Percentiles rank a stretch among this genome's conserved stretches.
These are phyloP conservation scores for Allygus modestus DNA, from an alignment of 2,888 invertebrate genomes.

Conservation along the genomic window DNA sequence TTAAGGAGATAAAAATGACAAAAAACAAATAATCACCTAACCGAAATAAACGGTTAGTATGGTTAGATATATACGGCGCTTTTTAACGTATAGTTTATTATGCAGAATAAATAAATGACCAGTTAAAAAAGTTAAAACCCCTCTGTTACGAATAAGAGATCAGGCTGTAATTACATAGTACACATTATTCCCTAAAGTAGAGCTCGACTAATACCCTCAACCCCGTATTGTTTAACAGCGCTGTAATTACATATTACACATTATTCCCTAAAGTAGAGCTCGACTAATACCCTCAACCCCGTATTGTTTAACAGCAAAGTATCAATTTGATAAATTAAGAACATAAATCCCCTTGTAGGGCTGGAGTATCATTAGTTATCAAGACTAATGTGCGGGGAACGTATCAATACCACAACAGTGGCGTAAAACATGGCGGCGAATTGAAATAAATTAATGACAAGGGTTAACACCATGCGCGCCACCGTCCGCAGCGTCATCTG, in stretches of 20 bases:
- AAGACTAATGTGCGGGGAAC: conserved; percentile 15
- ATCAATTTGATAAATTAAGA: conserved; percentile 43
- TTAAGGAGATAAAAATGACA: no score
- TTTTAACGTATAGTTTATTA: no score
- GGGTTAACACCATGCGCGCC: conserved; percentile 18
- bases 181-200: no score
- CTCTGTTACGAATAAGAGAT: no score
- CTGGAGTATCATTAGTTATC: conserved; percentile 27
- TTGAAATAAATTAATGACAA: conserved; percentile 47
- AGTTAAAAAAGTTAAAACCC: no score
- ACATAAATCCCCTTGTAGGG: conserved; percentile 10
- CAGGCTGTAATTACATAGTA: no score
- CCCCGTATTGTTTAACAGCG: neutral
- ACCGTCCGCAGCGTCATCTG: conserved; percentile 36
- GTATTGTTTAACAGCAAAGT: neutral
- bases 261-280: no score
- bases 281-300: neutral
- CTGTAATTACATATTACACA: no score
- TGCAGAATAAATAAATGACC: no score
- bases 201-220: neutral
- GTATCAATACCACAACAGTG: conserved; percentile 47
- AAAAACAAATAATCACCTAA: no score
- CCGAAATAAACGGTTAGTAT: no score
- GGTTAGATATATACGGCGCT: no score
- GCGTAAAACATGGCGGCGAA: conserved; percentile 50